Base-by-base conservation (phyloP, 2,113 vertebrate genomes). In the Delphinus delphis region DNA sequence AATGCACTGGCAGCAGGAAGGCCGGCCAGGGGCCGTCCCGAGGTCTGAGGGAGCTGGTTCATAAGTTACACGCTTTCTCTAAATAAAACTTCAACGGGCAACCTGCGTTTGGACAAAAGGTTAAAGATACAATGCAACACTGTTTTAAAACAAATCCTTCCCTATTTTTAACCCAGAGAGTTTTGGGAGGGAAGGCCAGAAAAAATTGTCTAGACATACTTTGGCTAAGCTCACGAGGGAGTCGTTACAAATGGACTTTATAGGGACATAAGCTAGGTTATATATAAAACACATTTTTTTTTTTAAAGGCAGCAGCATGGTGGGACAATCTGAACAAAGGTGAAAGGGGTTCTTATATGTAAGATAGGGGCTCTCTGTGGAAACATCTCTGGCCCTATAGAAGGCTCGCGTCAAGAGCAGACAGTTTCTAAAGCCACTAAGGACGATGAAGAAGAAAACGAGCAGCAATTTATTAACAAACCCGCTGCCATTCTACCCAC, bases 191-290 rank as follows among this genome's bases (percentile, higher is more conserved):
- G 95, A 85, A 96, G 97, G 98, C 93, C 96, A 98, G 93, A 97
- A 98, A 96, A 98, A 98, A 98, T 95, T 97, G 98, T 99, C 99
- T 99, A 99, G 98, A 99, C 99, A 98, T 97, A 96, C 98, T 98
- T 98, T 98, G 97, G 98, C 98, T 98, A 97, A 98, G 97, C 96
- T 98, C 98, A 98, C 85, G 44, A 96, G 98, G 98, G 98, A 98
- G 98, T 98, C 74, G 63, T 99, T 99, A 98, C 92, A 98, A 98
- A 98, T 98, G 98, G 95, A 98, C 97, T 99, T 98, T 98, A 98
- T 95, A 98, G 98, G 98, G 98, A 99, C 98, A 98, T 99, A 98
- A 99, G 98, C 98, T 97, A 97, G 98, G 98, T 98, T 98, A 98
- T 98, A 97, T 98, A 99, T 90, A 98, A 98, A 99, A 98, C 98